phyloP scores from a whole-genome alignment of 1,140 invertebrate genomes.

The Musca domestica region DNA sequence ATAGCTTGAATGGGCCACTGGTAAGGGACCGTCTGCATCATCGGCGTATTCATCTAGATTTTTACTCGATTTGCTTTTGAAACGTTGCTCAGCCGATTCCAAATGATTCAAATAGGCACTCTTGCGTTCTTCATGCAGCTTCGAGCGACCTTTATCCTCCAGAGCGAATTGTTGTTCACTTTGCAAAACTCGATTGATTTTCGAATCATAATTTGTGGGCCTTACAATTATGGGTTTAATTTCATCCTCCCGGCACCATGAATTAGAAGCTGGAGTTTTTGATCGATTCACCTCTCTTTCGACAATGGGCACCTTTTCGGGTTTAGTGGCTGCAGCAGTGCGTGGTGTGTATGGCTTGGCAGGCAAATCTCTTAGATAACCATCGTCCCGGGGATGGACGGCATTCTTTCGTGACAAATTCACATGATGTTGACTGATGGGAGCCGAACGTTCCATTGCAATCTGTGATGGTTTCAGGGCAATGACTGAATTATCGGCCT shows the following conservation, averaged over 20 bases:
- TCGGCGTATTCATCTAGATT: conserved; percentile 40
- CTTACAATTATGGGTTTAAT: conserved; percentile 49
- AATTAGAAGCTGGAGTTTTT: conserved; percentile 39
- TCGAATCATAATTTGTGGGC: conserved; percentile 49
- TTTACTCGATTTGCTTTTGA: conserved; percentile 27
- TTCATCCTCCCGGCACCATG: conserved; percentile 47
- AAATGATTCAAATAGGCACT: conserved; percentile 35
- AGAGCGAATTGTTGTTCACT: conserved; percentile 33
- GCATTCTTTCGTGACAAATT: conserved; percentile 40
- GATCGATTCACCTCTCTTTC: conserved; percentile 30
- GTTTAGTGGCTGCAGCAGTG: conserved; percentile 24
- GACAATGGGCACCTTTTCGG: conserved; percentile 9
- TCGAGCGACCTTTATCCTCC: conserved; percentile 19
- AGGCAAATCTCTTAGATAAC: conserved; percentile 46
- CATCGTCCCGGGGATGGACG: conserved; percentile 49
- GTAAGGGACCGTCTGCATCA: conserved; percentile 35
- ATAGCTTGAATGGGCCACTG: conserved; percentile 26
- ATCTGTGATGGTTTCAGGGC: conserved; percentile 49
- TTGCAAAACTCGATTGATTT: conserved; percentile 49
- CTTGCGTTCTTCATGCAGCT: conserved; percentile 40
- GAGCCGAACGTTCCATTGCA: conserved; percentile 30
- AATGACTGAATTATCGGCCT: conserved; percentile 51
- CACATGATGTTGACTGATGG: conserved; percentile 33
- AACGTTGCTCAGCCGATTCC: conserved; percentile 23
- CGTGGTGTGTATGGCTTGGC: conserved; percentile 45